Percentiles rank a stretch among this genome's conserved stretches.
Conservation (phyloP, 2,888 invertebrate species). For the Eristalinus aeneus region DNA sequence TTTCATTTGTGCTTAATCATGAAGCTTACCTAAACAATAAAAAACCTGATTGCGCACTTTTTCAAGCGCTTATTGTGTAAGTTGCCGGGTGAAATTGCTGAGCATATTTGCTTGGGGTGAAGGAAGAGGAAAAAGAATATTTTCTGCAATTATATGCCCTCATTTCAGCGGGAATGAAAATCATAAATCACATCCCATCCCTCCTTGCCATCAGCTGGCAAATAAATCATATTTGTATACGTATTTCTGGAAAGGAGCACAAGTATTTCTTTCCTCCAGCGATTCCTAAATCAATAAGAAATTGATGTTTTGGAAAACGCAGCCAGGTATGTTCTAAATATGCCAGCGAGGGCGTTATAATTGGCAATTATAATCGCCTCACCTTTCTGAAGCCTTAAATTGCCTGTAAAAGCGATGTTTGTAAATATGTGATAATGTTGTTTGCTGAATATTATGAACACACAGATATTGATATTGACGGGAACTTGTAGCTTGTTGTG, state of each 20-base stretch:
- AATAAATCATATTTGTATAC: constrained; percentile 39
- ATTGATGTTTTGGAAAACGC: constrained; percentile 29
- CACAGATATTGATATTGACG: background rate
- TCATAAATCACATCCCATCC: constrained; percentile 13
- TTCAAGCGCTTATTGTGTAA: background rate
- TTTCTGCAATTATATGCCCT: background rate
- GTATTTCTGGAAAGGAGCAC: background rate
- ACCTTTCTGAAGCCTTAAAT: background rate
- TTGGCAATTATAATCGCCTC: constrained; percentile 5
- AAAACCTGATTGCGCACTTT: background rate
- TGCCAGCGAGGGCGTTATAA: background rate
- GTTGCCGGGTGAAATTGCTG: background rate
- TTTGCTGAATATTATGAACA: background rate
- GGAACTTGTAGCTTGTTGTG: background rate
- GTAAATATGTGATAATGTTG: background rate
- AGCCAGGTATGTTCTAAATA: background rate
- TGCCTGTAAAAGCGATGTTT: background rate
- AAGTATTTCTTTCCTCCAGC: background rate
- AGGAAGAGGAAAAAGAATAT: background rate
- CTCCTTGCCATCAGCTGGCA: constrained; percentile 12
- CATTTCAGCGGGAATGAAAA: background rate
- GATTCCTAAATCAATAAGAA: constrained; percentile 10
- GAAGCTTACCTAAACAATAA: too few relatives aligned
- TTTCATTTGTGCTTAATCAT: background rate
- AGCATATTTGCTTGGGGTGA: background rate